phyloP scores from a whole-genome alignment of 2,797 vertebrate species.

The Aeoliscus strigatus region DNA sequence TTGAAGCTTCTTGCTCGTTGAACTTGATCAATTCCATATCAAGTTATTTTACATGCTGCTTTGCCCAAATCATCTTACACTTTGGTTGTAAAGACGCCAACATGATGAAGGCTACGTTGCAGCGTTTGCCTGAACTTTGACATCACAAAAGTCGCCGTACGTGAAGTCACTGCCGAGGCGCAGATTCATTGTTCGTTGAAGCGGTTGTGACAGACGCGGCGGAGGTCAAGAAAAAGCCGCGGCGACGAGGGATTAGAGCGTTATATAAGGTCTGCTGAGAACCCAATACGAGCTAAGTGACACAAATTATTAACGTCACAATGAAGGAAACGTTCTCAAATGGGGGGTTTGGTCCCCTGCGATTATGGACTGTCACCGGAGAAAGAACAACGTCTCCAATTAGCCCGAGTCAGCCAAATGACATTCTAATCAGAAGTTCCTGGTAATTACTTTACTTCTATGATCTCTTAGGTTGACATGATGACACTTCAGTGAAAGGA shows the following conservation, averaged over 20 bases:
- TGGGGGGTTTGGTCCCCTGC: constrained; percentile 57
- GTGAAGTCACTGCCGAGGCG: constrained; percentile 18
- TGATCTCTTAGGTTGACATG: constrained; percentile 56
- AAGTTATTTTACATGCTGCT: too few species aligned
- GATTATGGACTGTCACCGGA: constrained; percentile 57
- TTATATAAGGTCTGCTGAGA: constrained; percentile 55
- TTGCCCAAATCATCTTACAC: too few species aligned
- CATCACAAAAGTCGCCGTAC: too few species aligned
- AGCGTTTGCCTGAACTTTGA: too few species aligned
- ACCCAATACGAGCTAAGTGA: constrained; percentile 62
- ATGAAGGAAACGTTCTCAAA: constrained; percentile 61
- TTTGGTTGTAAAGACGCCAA: too few species aligned
- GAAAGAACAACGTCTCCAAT: constrained; percentile 69
- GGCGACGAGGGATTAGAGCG: constrained; percentile 10
- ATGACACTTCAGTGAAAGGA: constrained; percentile 54
- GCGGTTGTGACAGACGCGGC: constrained; percentile 49
- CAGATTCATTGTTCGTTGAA: constrained; percentile 41
- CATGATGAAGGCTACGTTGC: too few species aligned
- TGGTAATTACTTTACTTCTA: constrained; percentile 75
- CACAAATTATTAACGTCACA: constrained; percentile 61
- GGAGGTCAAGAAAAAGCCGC: constrained; percentile 46
- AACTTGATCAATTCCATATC: too few species aligned
- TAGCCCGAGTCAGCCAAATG: constrained; percentile 72
- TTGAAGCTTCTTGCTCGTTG: too few species aligned
- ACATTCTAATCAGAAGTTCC: constrained; percentile 77